Base-by-base conservation (phyloP, 2,888 invertebrate genomes). In the Andrena bicolor region DNA sequence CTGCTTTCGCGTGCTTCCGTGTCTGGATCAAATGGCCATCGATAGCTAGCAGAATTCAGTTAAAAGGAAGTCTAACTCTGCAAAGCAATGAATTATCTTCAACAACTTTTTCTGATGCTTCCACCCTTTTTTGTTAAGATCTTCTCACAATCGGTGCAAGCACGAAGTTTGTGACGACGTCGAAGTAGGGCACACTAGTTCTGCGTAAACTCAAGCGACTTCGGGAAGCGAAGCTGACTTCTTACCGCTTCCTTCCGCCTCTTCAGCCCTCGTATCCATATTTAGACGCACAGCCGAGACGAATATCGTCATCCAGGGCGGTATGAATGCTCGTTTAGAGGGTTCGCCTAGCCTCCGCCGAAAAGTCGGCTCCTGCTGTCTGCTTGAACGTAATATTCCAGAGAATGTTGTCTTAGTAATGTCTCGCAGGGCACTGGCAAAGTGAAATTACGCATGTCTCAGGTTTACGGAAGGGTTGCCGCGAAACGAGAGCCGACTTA, bases 401-500 rank as follows among this genome's bases (percentile, higher is more conserved):
- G 73, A 60, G 73, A 73, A 82, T 70, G 82, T 83, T 73, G 82
- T 77, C 73, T 83, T 82, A 73, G 70, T 77, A 77, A 82, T 48
- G 82, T 73, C 77, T 83, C 56, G 65, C 83, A 77, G 61, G 32
- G 32, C 16, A 61, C 73, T 53, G 48, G 76, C 82, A 73, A 82
- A 83, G 65, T 56, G 77, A 82, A 82, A 83, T 82, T 82, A 76
- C 61, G 65, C 53, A 30, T 60, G 58, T 72, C 82, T 68, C 28
- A 13, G 30, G 6, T 63, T 69, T 63, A 4, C 76, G 76, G 60
- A 48, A 48, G 32, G 32, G 41, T 64, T 56, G 16, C 56, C 28
- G n/a, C 13, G 16, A 63, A 70, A 76, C 63, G 61, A 64, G 76
- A 41, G 16, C 30, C n/a, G 13, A 32, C 32, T 64, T 53, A n/a